Evolutionary conservation across 1,140 invertebrate genomes (phyloP), one percentile per base, ranked within the genome.

Genomic region (Arctopsyche grandis): DNA sequence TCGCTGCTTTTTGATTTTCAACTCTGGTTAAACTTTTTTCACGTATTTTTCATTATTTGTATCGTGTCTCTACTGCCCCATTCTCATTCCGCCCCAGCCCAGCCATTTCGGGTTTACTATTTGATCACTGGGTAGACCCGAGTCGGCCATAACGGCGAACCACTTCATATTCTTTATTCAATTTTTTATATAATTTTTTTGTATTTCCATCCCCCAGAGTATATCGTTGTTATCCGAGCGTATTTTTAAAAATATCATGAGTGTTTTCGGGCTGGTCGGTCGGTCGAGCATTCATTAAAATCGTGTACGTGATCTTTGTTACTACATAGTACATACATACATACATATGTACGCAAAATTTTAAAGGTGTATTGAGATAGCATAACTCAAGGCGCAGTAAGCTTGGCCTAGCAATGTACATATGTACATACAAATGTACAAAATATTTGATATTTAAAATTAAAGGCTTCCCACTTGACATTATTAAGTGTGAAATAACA

Each of bases 151-250:
- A 22, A 69, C 29, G 66, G 22, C 66, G 16, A 10, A 14, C 66
- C 66, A 69, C 66, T 69, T 69, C 66, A 69, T 43, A 43, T 29
- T 43, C 24, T 69, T 29, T 29, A 14, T 69, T 69, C 16, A 19
- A 19, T 60, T 60, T 60, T 56, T 19, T 9, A 19, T 60, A 19
- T 21, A 60, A 5, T 19, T 21, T 19, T 9, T 60, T 60, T 60
- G 16, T 19, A 19, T 60, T 60, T 60, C 9, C 14, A 19, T 21
- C 56, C 56, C 56, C 56, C 48, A 3, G 1, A 4, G 12, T 1
- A 1, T 12, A 29, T 69, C 29, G 26, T 69, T 69, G 29, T 69
- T 69, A 69, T 69, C 66, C 66, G 66, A 38, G 9, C 66, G 66
- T 69, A 26, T 69, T 69, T 69, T 69, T 29, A 22, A 21, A 69